Conservation (phyloP, 2,113 vertebrate genomes). For the Cyprinodon variegatus region DNA sequence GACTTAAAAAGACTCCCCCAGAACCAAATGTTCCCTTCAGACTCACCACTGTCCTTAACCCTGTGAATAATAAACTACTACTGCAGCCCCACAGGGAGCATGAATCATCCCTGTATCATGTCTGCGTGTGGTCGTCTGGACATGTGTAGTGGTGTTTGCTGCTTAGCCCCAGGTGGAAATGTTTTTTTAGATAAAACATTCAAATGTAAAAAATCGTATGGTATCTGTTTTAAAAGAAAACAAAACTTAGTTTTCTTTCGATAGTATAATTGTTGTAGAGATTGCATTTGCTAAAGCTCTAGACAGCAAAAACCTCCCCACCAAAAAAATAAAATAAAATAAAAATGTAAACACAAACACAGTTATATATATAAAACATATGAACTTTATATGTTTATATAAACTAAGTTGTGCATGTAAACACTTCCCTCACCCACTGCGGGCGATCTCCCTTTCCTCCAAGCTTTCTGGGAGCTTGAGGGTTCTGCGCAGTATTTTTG, state of each 20-base stretch:
- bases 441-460: no score
- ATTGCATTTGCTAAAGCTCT: not conserved
- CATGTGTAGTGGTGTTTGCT: conserved; percentile 31
- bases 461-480: no score
- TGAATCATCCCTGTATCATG: conserved; percentile 66
- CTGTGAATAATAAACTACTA: conserved; percentile 61
- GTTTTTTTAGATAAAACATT: conserved; percentile 13
- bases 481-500: no score
- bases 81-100: conserved; percentile 44
- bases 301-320: not conserved
- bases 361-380: not conserved
- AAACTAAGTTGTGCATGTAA: no score
- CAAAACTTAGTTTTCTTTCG: conserved; percentile 20
- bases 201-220: conserved; percentile 15
- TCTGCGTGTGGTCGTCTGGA: conserved; percentile 63
- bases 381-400: not conserved
- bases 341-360: not conserved
- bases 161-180: conserved; percentile 40
- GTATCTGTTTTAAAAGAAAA: not conserved
- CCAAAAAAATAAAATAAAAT: not conserved
- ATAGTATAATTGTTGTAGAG: not conserved
- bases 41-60: conserved; percentile 36
- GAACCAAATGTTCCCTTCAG: conserved; percentile 20
- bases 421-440: no score
- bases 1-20: conserved; percentile 20